A percentile compares a stretch with the other conserved stretches of the same genome.
These are phyloP conservation scores for Dysmachus trigonus DNA, from an alignment of 2,888 invertebrate genomes.

Conservation along the genomic window DNA sequence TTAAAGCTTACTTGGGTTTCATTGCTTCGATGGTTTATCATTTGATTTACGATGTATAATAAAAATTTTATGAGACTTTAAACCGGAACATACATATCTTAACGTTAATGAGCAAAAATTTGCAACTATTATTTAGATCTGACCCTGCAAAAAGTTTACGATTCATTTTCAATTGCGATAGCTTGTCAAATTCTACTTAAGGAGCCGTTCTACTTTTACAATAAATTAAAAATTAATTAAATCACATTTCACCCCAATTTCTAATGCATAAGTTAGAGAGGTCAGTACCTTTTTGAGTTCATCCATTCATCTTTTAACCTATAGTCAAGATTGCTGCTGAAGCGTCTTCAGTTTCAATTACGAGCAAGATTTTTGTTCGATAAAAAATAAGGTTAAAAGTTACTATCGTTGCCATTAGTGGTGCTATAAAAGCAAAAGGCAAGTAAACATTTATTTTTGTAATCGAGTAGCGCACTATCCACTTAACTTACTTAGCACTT, in stretches of 20 bases:
- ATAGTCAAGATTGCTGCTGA: background rate
- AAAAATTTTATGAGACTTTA: background rate
- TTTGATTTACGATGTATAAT: background rate
- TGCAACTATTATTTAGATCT: background rate
- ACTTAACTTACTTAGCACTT: background rate
- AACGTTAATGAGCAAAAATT: background rate
- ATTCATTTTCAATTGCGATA: background rate
- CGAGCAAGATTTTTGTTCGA: background rate
- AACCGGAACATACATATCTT: background rate
- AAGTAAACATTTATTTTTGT: background rate
- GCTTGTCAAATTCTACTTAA: background rate
- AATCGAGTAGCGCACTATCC: background rate
- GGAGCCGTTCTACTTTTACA: background rate
- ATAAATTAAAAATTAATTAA: background rate
- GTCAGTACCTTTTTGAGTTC: background rate
- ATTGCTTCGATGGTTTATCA: background rate
- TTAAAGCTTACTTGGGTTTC: background rate
- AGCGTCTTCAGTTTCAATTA: background rate
- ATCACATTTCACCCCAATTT: background rate
- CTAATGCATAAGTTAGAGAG: background rate
- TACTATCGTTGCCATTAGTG: background rate
- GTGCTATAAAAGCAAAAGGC: background rate
- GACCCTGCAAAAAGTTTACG: background rate
- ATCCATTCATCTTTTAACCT: background rate
- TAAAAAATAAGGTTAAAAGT: conserved; percentile 13